Percentiles rank a stretch among this genome's conserved stretches.
These are phyloP conservation scores for Phengaris alcon DNA, from an alignment of 2,888 invertebrate genomes.

Conservation along the genomic window DNA sequence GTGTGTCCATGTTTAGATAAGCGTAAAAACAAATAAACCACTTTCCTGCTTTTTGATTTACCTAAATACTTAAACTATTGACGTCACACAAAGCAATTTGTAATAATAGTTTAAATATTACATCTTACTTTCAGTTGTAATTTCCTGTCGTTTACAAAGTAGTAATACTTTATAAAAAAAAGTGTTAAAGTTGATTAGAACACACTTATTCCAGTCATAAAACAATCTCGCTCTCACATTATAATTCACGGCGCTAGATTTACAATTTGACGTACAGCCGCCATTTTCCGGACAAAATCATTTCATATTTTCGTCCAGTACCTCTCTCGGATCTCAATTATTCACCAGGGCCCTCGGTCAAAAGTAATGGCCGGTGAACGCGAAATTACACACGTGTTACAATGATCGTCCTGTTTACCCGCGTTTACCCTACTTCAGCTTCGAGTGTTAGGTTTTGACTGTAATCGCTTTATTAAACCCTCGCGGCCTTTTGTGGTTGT, in stretches of 20 bases:
- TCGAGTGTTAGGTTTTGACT: conserved; percentile 64
- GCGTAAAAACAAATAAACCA: conserved; percentile 23
- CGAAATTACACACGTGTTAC: conserved; percentile 74
- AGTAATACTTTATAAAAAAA: too few species aligned
- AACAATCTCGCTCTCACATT: conserved; percentile 29
- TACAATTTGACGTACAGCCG: conserved; percentile 43
- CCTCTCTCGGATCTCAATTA: conserved; percentile 69
- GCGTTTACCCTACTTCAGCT: conserved; percentile 51
- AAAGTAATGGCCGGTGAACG: conserved; percentile 72
- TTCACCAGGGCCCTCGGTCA: conserved; percentile 55
- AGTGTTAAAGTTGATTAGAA: too few species aligned
- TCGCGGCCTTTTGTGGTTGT: conserved; percentile 32
- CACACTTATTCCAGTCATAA: conserved; percentile 9
- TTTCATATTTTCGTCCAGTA: conserved; percentile 70
- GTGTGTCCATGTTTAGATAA: conserved; percentile 44
- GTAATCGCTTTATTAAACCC: conserved; percentile 63
- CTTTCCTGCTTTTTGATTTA: not conserved
- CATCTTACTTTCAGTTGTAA: too few species aligned
- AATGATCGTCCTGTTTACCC: conserved; percentile 70
- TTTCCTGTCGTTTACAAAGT: too few species aligned
- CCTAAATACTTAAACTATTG: too few species aligned
- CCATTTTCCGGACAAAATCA: conserved; percentile 62
- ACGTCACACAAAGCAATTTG: too few species aligned
- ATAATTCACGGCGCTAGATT: conserved; percentile 41
- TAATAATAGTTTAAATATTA: too few species aligned